Percentiles rank a stretch among this genome's conserved stretches.
Conservation (phyloP, 2,113 vertebrate genomes). For the Condylura cristata region DNA sequence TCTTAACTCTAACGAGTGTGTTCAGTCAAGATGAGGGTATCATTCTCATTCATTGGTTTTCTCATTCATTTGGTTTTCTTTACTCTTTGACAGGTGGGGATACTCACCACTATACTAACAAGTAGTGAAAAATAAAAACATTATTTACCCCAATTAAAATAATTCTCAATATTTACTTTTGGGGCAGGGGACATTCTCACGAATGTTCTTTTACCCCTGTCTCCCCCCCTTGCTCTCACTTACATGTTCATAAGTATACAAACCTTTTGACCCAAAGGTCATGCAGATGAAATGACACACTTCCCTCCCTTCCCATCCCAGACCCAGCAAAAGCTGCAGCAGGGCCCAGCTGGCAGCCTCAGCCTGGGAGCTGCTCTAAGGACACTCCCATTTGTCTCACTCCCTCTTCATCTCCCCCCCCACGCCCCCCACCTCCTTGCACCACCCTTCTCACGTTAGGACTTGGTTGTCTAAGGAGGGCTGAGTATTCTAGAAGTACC, state of each 20-base stretch:
- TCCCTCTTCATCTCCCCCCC: not conserved
- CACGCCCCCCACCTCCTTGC: not conserved
- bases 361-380: not conserved
- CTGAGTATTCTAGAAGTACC: not conserved
- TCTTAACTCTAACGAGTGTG: conserved; percentile 32
- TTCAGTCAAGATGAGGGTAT: not conserved
- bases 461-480: not conserved
- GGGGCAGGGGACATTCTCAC: not conserved
- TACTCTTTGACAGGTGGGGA: too few relatives aligned
- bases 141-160: not conserved
- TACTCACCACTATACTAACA: too few relatives aligned
- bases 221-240: not conserved
- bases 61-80: not conserved
- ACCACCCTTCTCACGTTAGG: not conserved
- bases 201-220: not conserved
- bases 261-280: not conserved
- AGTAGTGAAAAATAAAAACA: too few relatives aligned
- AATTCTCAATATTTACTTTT: not conserved
- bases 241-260: not conserved
- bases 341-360: not conserved
- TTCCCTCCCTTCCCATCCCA: not conserved
- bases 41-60: not conserved
- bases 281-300: not conserved
- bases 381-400: not conserved
- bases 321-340: not conserved